These are phyloP conservation scores for Taenaris catops DNA, from an alignment of 2,888 invertebrate genomes.

Conservation along the genomic window DNA sequence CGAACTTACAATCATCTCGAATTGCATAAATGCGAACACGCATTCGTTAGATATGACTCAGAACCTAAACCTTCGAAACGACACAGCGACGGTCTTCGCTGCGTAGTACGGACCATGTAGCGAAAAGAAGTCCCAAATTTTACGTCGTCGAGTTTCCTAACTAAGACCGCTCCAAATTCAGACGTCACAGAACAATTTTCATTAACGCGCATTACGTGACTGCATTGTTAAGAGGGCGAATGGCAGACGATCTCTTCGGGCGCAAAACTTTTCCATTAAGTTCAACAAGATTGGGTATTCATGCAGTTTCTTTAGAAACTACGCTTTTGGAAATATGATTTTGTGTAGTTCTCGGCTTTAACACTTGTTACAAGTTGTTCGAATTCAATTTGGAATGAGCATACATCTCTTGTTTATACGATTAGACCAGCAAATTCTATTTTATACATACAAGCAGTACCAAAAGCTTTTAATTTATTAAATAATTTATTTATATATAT, in stretches of 20 bases:
- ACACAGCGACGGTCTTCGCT: too few species aligned
- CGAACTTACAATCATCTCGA: too few species aligned
- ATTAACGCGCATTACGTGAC: constrained; percentile 67
- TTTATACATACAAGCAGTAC: too few species aligned
- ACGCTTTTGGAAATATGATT: constrained; percentile 22
- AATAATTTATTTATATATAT: too few species aligned
- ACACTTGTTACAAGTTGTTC: constrained; percentile 2
- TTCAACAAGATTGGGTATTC: constrained; percentile 46
- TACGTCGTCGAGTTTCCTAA: too few species aligned
- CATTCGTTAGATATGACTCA: too few species aligned
- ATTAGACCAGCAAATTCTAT: too few species aligned
- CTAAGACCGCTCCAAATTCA: constrained; percentile 39
- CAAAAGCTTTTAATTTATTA: too few species aligned
- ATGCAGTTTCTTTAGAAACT: constrained; percentile 28
- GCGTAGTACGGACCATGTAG: too few species aligned
- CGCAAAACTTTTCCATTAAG: constrained; percentile 49
- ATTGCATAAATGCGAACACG: too few species aligned
- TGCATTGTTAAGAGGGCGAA: constrained; percentile 54
- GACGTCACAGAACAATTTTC: constrained; percentile 70
- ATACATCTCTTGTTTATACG: not conserved
- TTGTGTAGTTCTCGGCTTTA: constrained; percentile 5
- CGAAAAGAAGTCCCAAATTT: too few species aligned
- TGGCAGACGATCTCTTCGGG: constrained; percentile 35
- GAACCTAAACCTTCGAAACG: not conserved
- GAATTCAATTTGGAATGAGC: constrained; percentile 4